Evolutionary conservation across 2,888 invertebrate species (phyloP).

Genomic region (Euclidia mi): DNA sequence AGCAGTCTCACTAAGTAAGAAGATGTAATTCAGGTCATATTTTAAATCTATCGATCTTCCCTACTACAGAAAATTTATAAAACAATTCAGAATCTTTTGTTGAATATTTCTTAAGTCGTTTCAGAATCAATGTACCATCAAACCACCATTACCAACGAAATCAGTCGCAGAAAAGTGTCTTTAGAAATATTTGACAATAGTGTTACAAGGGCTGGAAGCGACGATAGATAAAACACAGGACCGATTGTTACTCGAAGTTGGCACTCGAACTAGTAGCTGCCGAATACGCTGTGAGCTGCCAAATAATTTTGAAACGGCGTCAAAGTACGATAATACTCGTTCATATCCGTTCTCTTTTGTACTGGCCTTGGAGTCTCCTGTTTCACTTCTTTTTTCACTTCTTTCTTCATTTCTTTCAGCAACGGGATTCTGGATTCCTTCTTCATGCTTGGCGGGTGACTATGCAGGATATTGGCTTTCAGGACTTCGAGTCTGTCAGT

Average conservation of each 20-base stretch:
- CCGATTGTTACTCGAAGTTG: background rate
- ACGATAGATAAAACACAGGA: too few species aligned
- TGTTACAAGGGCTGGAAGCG: too few species aligned
- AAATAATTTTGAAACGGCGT: conserved; percentile 77
- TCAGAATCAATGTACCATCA: too few species aligned
- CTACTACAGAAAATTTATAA: too few species aligned
- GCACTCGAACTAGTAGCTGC: conserved; percentile 59
- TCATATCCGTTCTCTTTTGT: conserved; percentile 17
- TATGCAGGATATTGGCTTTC: conserved; percentile 76
- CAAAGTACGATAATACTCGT: conserved; percentile 53
- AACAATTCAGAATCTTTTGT: too few species aligned
- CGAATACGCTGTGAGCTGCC: conserved; percentile 79
- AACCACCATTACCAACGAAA: too few species aligned
- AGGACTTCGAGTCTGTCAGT: conserved; percentile 80
- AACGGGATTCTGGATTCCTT: conserved; percentile 51
- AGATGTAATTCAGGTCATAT: background rate
- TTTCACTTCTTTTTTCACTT: conserved; percentile 38
- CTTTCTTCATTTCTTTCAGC: conserved; percentile 34
- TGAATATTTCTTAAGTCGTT: too few species aligned
- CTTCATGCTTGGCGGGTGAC: conserved; percentile 72
- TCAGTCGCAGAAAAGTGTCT: too few species aligned
- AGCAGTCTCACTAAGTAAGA: conserved; percentile 3
- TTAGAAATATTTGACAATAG: too few species aligned
- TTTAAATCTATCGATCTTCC: background rate
- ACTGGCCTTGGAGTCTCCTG: conserved; percentile 29